Percentiles rank a stretch among this genome's conserved stretches.
phyloP scores from a whole-genome alignment of 2,888 invertebrate genomes.

The Drosophila demipolita region DNA sequence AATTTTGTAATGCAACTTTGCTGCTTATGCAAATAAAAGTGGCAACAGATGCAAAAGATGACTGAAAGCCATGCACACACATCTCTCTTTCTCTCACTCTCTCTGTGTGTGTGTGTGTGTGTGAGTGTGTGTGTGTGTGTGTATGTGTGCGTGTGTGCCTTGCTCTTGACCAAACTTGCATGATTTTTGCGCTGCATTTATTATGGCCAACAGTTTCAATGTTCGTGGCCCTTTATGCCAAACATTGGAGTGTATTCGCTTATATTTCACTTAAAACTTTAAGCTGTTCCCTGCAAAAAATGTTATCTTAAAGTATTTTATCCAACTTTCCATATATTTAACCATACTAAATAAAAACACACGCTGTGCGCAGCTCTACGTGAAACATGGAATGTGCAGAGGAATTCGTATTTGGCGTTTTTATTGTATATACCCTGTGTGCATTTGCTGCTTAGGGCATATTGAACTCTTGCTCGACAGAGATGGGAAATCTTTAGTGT shows the following conservation, averaged over 20 bases:
- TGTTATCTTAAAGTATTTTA: background rate
- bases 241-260: constrained; percentile 41
- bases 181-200: constrained; percentile 68
- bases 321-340: constrained; percentile 6
- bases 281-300: background rate
- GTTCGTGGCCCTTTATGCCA: constrained; percentile 7
- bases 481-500: background rate
- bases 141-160: constrained; percentile 28
- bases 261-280: background rate
- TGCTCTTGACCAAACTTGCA: constrained; percentile 46
- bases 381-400: constrained; percentile 38
- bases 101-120: background rate
- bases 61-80: constrained; percentile 39
- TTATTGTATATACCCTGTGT: constrained; percentile 23
- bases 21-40: constrained; percentile 70
- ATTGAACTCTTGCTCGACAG: background rate
- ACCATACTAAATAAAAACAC: constrained; percentile 22
- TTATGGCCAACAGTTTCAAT: constrained; percentile 50
- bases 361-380: constrained; percentile 46
- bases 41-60: constrained; percentile 50
- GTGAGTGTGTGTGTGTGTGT: background rate
- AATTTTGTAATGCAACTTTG: constrained; percentile 55
- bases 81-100: background rate
- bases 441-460: background rate
- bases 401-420: constrained; percentile 18